Conservation (phyloP, 2,113 vertebrate genomes). For the Micronisus gabar region DNA sequence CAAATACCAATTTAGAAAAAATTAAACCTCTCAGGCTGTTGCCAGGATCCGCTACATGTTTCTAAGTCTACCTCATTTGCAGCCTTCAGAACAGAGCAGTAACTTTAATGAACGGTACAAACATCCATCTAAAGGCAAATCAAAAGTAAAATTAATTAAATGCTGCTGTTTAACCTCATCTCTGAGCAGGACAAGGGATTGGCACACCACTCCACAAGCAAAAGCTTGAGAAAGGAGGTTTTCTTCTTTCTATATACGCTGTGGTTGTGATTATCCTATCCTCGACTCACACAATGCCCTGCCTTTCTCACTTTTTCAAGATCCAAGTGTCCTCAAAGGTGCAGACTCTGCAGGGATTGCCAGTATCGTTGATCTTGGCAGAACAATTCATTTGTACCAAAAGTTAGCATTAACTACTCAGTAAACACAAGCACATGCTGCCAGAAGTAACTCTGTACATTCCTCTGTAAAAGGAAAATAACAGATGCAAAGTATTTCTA, state of each 20-base stretch:
- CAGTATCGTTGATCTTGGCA: background rate
- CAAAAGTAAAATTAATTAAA: background rate
- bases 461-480: background rate
- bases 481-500: background rate
- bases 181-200: background rate
- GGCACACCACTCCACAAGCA: background rate
- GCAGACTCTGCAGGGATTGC: background rate
- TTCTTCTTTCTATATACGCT: background rate
- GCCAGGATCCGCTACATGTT: background rate
- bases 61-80: background rate
- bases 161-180: background rate
- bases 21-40: background rate
- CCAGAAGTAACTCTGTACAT: background rate
- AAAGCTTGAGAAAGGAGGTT: background rate
- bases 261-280: background rate
- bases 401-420: background rate
- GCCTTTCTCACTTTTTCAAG: background rate
- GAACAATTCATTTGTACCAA: background rate
- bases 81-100: background rate
- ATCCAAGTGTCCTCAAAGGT: background rate
- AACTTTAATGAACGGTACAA: background rate
- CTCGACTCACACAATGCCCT: background rate
- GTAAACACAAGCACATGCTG: background rate
- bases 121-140: background rate
- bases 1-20: conserved; percentile 42